Percentiles rank a stretch among this genome's conserved stretches.
Conservation (phyloP, 1,140 invertebrate genomes). For the Cyphomyrmex costatus region DNA sequence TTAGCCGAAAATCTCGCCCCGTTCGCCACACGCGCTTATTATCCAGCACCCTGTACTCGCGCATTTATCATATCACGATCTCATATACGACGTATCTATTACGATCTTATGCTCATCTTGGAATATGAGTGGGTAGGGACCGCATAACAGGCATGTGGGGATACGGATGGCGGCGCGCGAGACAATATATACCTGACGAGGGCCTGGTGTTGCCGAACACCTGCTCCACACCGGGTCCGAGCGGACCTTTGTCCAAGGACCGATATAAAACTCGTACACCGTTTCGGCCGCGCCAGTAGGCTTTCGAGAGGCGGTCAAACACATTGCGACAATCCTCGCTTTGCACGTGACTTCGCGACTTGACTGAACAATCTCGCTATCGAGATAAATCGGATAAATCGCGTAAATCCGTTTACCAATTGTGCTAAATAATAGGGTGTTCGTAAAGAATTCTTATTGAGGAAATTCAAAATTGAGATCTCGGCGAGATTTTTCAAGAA, state of each 20-base stretch:
- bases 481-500: not conserved
- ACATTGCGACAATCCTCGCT: not conserved
- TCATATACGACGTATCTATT: slow-evolving; percentile 49
- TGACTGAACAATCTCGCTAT: not conserved
- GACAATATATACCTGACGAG: slow-evolving; percentile 66
- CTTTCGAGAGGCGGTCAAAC: slow-evolving; percentile 62
- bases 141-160: slow-evolving; percentile 23
- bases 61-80: slow-evolving; percentile 50
- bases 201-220: slow-evolving; percentile 82
- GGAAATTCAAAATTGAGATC: not conserved
- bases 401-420: not conserved
- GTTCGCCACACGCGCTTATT: slow-evolving; percentile 30
- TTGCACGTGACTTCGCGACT: not conserved
- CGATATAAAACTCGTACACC: slow-evolving; percentile 80
- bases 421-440: slow-evolving; percentile 5
- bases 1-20: not conserved
- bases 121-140: slow-evolving; percentile 20
- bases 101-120: slow-evolving; percentile 37
- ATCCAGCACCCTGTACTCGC: not conserved
- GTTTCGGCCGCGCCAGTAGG: slow-evolving; percentile 73
- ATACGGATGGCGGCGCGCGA: slow-evolving; percentile 28
- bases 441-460: not conserved
- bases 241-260: slow-evolving; percentile 77
- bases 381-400: slow-evolving; percentile 3
- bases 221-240: slow-evolving; percentile 78